Evolutionary conservation across 2,113 vertebrate species (phyloP).

Genomic region (Mohoua ochrocephala): DNA sequence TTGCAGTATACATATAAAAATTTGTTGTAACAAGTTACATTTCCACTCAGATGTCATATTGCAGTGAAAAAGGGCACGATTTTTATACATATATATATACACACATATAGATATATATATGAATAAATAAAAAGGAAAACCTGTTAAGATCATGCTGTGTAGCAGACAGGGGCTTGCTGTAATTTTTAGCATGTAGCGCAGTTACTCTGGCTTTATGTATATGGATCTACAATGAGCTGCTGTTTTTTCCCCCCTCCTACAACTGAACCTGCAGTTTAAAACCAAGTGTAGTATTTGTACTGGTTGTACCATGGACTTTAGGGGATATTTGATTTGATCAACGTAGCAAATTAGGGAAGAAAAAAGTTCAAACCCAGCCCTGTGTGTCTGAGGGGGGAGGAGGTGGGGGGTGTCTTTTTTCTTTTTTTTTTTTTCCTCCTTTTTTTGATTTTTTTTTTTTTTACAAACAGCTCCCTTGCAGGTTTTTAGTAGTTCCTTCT

Average conservation of each 20-base stretch:
- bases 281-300: slow-evolving; percentile 72
- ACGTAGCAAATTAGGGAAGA: slow-evolving; percentile 75
- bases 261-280: slow-evolving; percentile 53
- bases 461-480: slow-evolving; percentile 47
- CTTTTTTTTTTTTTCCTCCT: not conserved
- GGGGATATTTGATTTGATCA: slow-evolving; percentile 69
- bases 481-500: slow-evolving; percentile 66
- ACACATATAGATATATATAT: slow-evolving; percentile 49
- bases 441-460: not conserved
- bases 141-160: slow-evolving; percentile 69
- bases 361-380: slow-evolving; percentile 23
- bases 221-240: slow-evolving; percentile 66
- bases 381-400: not conserved
- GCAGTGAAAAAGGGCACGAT: slow-evolving; percentile 76
- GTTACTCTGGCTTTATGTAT: slow-evolving; percentile 71
- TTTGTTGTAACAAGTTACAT: slow-evolving; percentile 75
- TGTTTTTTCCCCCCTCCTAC: not conserved
- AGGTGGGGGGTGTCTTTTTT: not conserved
- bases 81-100: slow-evolving; percentile 71
- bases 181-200: slow-evolving; percentile 77
- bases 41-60: slow-evolving; percentile 75
- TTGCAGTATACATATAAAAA: slow-evolving; percentile 70
- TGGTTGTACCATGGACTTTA: slow-evolving; percentile 47
- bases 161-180: slow-evolving; percentile 76
- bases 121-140: slow-evolving; percentile 64